Conservation (phyloP, 2,888 invertebrate species). For the Harmothoe impar region DNA sequence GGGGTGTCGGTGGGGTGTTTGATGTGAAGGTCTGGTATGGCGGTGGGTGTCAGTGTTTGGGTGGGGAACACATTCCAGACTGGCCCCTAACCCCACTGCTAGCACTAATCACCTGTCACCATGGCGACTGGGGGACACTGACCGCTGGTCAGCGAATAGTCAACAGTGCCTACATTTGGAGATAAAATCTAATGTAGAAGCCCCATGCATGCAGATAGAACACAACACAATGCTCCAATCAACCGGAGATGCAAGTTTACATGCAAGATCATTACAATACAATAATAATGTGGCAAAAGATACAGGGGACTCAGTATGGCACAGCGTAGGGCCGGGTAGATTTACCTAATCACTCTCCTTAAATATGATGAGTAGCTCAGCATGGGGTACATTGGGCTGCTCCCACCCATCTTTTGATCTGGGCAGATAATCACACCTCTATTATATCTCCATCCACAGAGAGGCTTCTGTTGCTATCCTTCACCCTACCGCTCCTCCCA, state of each 20-base stretch:
- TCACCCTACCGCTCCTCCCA: background rate
- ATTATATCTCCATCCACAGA: conserved; percentile 14
- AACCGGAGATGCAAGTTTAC: too few relatives aligned
- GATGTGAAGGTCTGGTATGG: conserved; percentile 42
- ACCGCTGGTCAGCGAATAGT: conserved; percentile 14
- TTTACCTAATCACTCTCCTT: too few relatives aligned
- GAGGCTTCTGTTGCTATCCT: background rate
- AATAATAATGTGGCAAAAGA: too few relatives aligned
- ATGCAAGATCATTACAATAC: too few relatives aligned
- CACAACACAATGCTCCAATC: too few relatives aligned
- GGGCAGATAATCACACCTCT: background rate
- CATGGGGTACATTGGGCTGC: background rate
- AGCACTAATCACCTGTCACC: conserved; percentile 43
- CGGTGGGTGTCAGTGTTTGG: background rate
- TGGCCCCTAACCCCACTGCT: background rate
- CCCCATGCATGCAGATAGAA: too few relatives aligned
- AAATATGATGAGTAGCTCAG: background rate
- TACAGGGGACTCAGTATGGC: too few relatives aligned
- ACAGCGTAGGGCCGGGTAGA: too few relatives aligned
- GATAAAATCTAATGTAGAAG: too few relatives aligned
- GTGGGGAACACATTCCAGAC: conserved; percentile 40
- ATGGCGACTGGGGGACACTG: conserved; percentile 41
- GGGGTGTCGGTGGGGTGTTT: conserved; percentile 20
- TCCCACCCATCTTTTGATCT: background rate
- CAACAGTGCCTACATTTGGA: background rate